phyloP scores from a whole-genome alignment of 2,797 vertebrate genomes.

The Platalea minor region DNA sequence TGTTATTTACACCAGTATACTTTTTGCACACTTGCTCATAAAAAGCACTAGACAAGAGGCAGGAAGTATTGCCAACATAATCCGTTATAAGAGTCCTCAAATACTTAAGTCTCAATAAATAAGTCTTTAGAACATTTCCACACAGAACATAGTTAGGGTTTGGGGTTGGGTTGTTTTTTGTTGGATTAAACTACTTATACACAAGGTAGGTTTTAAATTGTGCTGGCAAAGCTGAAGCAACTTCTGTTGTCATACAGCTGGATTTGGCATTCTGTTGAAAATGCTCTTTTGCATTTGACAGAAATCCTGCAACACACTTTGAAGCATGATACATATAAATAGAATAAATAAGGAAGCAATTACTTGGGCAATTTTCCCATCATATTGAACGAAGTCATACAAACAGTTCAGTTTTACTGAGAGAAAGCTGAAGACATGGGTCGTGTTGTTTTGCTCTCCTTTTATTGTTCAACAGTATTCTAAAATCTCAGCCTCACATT shows the following conservation, averaged over 20 bases:
- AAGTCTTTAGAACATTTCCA: not conserved
- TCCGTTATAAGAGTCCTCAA: not conserved
- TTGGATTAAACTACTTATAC: not conserved
- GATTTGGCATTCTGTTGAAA: not conserved
- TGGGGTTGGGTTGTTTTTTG: not conserved
- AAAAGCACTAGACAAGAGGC: not conserved
- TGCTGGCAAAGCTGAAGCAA: not conserved
- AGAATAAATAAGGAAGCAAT: not conserved
- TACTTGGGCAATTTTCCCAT: not conserved
- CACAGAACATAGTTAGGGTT: not conserved
- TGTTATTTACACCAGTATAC: not conserved
- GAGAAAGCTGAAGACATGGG: not conserved
- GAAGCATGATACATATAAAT: not conserved
- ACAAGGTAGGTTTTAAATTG: not conserved
- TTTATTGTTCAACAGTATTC: not conserved
- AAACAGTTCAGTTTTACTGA: not conserved
- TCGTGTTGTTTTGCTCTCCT: not conserved
- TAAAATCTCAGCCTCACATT: not conserved
- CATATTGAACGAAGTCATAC: not conserved
- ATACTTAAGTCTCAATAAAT: not conserved
- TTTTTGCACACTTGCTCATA: not conserved
- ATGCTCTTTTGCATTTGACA: not conserved
- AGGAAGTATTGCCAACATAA: not conserved
- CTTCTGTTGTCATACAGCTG: not conserved
- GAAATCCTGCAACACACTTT: not conserved